phyloP scores from a whole-genome alignment of 2,797 vertebrate species.

The Lycodopsis pacificus region DNA sequence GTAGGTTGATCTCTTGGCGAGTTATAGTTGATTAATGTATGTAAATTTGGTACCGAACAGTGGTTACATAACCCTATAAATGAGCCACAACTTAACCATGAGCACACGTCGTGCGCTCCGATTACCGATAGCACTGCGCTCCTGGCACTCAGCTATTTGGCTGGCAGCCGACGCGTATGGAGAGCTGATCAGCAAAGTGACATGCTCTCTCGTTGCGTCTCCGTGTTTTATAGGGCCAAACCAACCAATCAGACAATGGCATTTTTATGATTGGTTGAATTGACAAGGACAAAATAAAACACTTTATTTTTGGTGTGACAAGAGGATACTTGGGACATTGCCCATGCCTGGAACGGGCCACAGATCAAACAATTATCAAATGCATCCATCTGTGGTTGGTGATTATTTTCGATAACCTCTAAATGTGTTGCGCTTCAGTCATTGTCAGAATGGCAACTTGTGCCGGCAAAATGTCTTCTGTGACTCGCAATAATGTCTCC shows the following conservation, averaged over 20 bases:
- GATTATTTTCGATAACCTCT: background rate
- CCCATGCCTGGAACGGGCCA: too few species aligned
- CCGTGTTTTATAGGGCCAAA: background rate
- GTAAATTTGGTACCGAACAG: background rate
- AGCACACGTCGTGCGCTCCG: background rate
- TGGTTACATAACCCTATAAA: background rate
- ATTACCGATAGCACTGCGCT: background rate
- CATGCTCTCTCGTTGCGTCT: background rate
- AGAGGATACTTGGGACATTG: background rate
- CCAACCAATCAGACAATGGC: background rate
- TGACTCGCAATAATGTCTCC: background rate
- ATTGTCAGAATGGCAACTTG: constrained; percentile 13
- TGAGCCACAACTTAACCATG: background rate
- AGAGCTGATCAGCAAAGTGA: background rate
- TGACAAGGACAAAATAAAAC: background rate
- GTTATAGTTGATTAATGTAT: background rate
- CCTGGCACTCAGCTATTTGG: too few species aligned
- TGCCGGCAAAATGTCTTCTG: background rate
- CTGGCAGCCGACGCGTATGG: background rate
- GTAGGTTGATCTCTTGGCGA: background rate
- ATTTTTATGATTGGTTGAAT: background rate
- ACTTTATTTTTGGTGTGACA: background rate
- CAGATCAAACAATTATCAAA: constrained; percentile 12
- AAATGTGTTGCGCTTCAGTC: background rate
- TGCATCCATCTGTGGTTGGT: background rate